These are phyloP conservation scores for Chiloscyllium plagiosum DNA, from an alignment of 2,113 vertebrate species.

Conservation along the genomic window DNA sequence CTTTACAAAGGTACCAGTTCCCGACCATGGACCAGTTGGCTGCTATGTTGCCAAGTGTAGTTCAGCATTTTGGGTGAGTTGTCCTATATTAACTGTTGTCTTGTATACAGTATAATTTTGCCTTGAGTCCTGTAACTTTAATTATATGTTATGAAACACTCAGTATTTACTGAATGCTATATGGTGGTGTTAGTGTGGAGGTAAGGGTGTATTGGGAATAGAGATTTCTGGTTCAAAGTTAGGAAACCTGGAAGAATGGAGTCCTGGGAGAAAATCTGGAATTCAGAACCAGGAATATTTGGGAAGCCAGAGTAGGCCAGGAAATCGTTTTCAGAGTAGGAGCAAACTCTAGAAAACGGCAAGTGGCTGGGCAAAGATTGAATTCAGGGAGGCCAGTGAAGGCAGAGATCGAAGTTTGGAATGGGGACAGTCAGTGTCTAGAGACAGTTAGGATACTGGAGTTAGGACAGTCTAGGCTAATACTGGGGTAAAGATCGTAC, in stretches of 20 bases:
- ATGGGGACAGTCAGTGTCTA: not conserved
- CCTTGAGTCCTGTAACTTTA: not conserved
- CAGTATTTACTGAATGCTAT: not conserved
- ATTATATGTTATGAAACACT: not conserved
- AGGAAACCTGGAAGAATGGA: no score
- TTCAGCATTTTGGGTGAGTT: constrained; percentile 92
- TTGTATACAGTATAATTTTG: not conserved
- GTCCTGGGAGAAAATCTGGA: no score
- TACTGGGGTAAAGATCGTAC: not conserved
- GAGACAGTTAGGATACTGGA: not conserved
- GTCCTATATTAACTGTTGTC: not conserved
- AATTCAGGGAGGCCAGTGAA: not conserved
- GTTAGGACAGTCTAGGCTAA: not conserved
- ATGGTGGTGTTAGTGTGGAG: not conserved
- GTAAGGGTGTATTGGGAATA: not conserved
- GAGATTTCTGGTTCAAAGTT: no score
- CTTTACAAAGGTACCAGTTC: constrained; percentile 80
- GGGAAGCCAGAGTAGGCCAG: no score
- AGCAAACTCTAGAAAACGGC: no score
- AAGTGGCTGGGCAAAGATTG: no score
- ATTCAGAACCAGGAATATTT: no score
- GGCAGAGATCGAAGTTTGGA: not conserved
- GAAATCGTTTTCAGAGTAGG: no score
- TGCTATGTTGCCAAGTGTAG: constrained; percentile 86
- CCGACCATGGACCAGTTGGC: constrained; percentile 96